Base-by-base conservation (phyloP, 2,888 invertebrate species). In the Clusia tigrina region DNA sequence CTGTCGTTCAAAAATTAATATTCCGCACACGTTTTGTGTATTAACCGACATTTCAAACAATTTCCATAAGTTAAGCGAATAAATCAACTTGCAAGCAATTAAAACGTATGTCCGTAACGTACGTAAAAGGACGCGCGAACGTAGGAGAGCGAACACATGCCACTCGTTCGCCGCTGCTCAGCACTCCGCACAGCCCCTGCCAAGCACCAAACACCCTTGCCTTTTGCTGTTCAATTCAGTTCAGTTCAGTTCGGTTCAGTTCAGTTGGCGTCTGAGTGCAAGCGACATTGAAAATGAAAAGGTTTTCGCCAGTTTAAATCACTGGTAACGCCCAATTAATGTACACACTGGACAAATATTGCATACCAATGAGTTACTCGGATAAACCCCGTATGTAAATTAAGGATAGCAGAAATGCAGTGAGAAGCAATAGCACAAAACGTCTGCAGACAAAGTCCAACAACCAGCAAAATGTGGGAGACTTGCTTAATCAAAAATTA, bases 261-360 rank as follows among this genome's bases (percentile, higher is more conserved):
- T n/a, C n/a, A 5, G 42, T 42, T 42, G 42, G 15, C 42, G 3
- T 20, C 48, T 18, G 22, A 18, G 48, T n/a, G 5, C 6, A 48
- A 18, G 48, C 5, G 48, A 22, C 18, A 22, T 3, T 48, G 22
- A 22, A 48, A 22, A 22, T 9, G 48, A 48, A 48, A 48, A 22
- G 20, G 20, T 48, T 48, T 48, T 56, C 32, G 65, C 69, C 74
- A 76, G 76, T 77, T 77, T 74, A 77, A 77, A 77, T 77, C 77
- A 76, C 74, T 71, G 77, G 77, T 76, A 77, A 74, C 76, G 77
- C 77, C 77, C 77, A 77, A 77, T 77, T 77, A 77, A 77, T 77
- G 77, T 77, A 77, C 70, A n/a, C n/a, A 72, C 68, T 68, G 70
- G 70, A 71, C 70, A 76, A 71, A 69, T 76, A 74, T 71, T 73